Evolutionary conservation across 1,140 invertebrate genomes (phyloP).

Genomic region (Mamestra configurata): DNA sequence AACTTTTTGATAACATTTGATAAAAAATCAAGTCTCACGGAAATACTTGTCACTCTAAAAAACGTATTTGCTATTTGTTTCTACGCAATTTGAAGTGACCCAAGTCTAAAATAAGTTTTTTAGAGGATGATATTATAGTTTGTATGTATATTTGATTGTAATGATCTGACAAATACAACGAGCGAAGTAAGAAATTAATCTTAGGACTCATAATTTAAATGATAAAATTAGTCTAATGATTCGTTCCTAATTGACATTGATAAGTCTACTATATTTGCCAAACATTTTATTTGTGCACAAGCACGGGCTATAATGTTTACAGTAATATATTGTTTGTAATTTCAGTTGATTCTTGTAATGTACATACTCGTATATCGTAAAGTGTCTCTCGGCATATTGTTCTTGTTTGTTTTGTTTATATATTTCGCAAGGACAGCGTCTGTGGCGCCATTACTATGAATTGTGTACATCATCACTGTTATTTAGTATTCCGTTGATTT

Average conservation of each 20-base stretch:
- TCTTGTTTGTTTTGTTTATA: slow-evolving; percentile 27
- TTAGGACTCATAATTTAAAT: background rate
- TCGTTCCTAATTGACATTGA: slow-evolving; percentile 37
- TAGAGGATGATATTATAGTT: background rate
- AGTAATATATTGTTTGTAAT: slow-evolving; percentile 7
- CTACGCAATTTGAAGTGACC: background rate
- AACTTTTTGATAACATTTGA: background rate
- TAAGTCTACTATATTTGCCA: slow-evolving; percentile 13
- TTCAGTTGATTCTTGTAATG: background rate
- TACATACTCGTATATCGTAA: too few species aligned
- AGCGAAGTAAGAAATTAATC: background rate
- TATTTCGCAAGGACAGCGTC: background rate
- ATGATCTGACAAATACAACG: background rate
- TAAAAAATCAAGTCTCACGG: background rate
- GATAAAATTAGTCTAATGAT: background rate
- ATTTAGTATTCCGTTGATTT: slow-evolving; percentile 75
- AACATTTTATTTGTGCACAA: background rate
- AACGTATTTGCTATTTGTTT: background rate
- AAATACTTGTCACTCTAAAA: background rate
- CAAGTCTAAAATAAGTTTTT: background rate
- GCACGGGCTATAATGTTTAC: background rate
- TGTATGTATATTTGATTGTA: background rate
- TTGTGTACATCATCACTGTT: slow-evolving; percentile 75
- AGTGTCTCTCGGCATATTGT: slow-evolving; percentile 20
- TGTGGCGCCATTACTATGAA: slow-evolving; percentile 55